These are phyloP conservation scores for Salmo trutta DNA, from an alignment of 2,797 vertebrate genomes.

Conservation along the genomic window DNA sequence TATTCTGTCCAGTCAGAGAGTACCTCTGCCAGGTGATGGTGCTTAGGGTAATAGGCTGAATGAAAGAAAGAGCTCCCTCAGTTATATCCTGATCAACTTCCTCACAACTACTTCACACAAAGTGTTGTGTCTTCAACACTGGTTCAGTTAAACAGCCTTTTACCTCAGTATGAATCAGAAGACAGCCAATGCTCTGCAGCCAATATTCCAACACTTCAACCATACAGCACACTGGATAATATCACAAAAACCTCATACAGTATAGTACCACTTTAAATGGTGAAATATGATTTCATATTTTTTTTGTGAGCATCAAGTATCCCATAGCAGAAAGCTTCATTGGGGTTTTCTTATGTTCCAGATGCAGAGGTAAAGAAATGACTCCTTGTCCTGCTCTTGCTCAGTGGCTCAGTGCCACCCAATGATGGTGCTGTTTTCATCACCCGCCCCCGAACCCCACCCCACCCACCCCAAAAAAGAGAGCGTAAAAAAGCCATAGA, in stretches of 20 bases:
- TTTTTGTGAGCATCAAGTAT: conserved; percentile 74
- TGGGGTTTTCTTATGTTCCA: conserved; percentile 11
- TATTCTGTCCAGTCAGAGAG: background rate
- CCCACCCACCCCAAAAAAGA: conserved; percentile 58
- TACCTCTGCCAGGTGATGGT: background rate
- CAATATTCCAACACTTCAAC: conserved; percentile 58
- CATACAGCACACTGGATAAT: conserved; percentile 65
- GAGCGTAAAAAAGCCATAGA: conserved; percentile 75
- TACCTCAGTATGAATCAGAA: conserved; percentile 21
- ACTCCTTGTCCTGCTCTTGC: conserved; percentile 61
- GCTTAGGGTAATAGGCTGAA: background rate
- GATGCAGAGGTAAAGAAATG: conserved; percentile 46
- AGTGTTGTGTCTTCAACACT: background rate
- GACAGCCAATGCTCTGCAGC: conserved; percentile 59
- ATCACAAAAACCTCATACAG: conserved; percentile 33
- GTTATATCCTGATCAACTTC: background rate
- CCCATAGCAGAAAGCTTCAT: background rate
- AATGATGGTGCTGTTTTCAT: conserved; percentile 40
- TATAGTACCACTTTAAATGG: conserved; percentile 59
- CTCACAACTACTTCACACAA: background rate
- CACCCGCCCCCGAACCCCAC: conserved; percentile 15
- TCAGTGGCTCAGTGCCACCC: conserved; percentile 60
- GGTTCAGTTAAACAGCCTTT: background rate
- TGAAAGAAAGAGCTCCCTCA: background rate
- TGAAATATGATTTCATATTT: conserved; percentile 66